Evolutionary conservation across 2,113 vertebrate genomes (phyloP), one percentile per base, ranked within the genome.

Genomic region (Tenrec ecaudatus): DNA sequence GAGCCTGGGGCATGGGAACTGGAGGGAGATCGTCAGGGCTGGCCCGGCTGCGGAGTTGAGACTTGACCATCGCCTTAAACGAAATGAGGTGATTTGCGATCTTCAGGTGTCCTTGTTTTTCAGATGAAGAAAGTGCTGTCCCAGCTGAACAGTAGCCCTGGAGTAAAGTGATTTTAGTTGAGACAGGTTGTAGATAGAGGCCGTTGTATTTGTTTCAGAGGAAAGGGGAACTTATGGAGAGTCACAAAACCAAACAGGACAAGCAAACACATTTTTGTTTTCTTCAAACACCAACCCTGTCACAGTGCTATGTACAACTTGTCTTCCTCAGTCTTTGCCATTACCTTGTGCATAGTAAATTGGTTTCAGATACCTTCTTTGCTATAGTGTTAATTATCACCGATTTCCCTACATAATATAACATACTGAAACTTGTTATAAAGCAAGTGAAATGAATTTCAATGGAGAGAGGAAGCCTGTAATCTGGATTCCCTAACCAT

Each of bases 311-410:
- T 75, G 25, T 8, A n/a, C 16, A 75, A 40, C 25, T 82, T 71
- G 4, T 83, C 58, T 90, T 66, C 78, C 12, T 86, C 29, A 69
- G 36, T 29, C 66, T 68, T 68, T 75, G 43, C 25, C 23, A 66
- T 82, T 82, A 93, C 36, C 83, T 71, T 82, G 80, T 82, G 36
- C 38, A 69, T 79, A 73, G 20, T 57, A 82, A 75, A 57, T 84
- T 89, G 29, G 77, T 33, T 87, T 86, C 31, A 73, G 12, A 38
- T 77, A 73, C 86, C 82, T 87, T 68, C 68, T 93, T 90, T 78
- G 62, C 43, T 73, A 84, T 23, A 27, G 29, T 69, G 4, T 86
- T 71, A 95, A 36, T 86, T 85, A n/a, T 66, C 69, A 87, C 57
- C 53, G 79, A n/a, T 92, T 92, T 88, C 9, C 29, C 73, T 38